These are phyloP conservation scores for Cryptus viduatorius DNA, from an alignment of 2,888 invertebrate genomes.

Conservation along the genomic window DNA sequence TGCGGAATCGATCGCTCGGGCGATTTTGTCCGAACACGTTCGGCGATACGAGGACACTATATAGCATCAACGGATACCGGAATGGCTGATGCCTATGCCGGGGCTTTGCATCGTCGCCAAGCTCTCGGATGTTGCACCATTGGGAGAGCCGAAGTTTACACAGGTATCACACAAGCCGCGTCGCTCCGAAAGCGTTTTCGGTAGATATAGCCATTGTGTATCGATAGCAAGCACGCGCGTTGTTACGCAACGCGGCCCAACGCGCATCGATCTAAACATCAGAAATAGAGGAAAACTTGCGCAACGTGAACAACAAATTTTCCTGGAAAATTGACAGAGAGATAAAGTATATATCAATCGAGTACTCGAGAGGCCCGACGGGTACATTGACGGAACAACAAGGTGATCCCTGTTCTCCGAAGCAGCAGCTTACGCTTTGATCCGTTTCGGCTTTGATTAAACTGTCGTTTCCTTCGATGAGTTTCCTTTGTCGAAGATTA, in stretches of 20 bases:
- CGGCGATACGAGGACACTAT: conserved; percentile 42
- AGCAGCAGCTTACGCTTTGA: conserved; percentile 37
- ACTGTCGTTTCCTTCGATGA: conserved; percentile 30
- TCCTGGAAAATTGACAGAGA: conserved; percentile 20
- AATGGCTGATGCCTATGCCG: conserved; percentile 6
- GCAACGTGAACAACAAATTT: conserved; percentile 44
- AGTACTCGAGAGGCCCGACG: conserved; percentile 1
- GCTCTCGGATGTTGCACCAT: conserved; percentile 13
- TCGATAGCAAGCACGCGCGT: not conserved
- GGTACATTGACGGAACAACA: conserved; percentile 8
- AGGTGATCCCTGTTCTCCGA: conserved; percentile 37
- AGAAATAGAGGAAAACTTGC: conserved; percentile 8
- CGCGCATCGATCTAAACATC: not conserved
- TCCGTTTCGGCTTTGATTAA: conserved; percentile 44
- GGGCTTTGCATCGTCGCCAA: conserved; percentile 49
- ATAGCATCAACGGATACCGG: not conserved
- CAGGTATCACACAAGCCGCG: conserved; percentile 14
- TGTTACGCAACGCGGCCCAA: conserved; percentile 6
- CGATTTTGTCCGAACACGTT: conserved; percentile 56
- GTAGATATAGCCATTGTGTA: conserved; percentile 5
- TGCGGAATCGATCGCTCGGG: conserved; percentile 50
- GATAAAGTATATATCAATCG: conserved; percentile 40
- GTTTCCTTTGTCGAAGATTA: conserved; percentile 13
- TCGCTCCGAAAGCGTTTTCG: not conserved
- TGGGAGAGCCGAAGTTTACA: conserved; percentile 36